phyloP scores from a whole-genome alignment of 2,888 invertebrate species.

The Eilema griseolum region DNA sequence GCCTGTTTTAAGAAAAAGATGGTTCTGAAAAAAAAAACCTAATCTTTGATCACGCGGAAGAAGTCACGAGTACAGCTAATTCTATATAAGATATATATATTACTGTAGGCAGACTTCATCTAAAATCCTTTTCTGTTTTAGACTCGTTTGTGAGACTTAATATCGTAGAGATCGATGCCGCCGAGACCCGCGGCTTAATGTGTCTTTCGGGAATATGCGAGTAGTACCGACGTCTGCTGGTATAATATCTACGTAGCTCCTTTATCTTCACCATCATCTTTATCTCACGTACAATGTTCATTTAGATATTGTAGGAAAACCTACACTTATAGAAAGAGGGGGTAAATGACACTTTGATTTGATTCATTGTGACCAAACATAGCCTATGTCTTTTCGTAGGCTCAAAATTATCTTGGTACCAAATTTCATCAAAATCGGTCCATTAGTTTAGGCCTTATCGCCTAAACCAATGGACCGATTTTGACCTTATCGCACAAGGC shows the following conservation, averaged over 20 bases:
- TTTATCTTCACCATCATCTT: background rate
- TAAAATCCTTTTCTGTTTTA: slow-evolving; percentile 28
- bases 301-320: background rate
- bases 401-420: no score
- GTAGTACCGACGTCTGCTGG: slow-evolving; percentile 12
- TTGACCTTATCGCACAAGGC: no score
- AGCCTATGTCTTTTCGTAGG: no score
- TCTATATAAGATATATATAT: slow-evolving; percentile 28
- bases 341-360: background rate
- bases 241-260: slow-evolving; percentile 10
- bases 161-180: slow-evolving; percentile 26
- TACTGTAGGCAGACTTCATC: slow-evolving; percentile 31
- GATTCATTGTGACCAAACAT: background rate
- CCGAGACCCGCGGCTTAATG: slow-evolving; percentile 32
- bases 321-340: background rate
- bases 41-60: no score
- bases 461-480: no score
- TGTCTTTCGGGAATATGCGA: slow-evolving; percentile 22
- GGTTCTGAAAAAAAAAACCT: no score
- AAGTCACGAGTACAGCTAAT: no score
- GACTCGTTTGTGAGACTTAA: slow-evolving; percentile 35
- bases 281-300: background rate
- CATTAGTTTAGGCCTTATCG: no score
- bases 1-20: no score
- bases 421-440: no score